Percentiles rank a stretch among this genome's conserved stretches.
Evolutionary conservation across 23 tunicate genomes (phyloP).

Genomic region (Trididemnum clinides): DNA sequence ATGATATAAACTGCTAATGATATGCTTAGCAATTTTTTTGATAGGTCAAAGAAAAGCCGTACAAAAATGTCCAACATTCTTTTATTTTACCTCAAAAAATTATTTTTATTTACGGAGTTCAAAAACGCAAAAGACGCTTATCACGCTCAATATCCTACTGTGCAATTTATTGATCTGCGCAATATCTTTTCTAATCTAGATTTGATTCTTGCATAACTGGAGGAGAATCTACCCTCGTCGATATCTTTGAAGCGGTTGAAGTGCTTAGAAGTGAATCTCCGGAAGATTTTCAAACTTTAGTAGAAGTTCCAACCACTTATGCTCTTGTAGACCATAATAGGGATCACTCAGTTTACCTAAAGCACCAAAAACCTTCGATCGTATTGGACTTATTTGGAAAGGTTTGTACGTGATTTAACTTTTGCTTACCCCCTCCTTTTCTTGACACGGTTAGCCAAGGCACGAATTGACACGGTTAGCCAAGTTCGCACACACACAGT

Average conservation of each 20-base stretch:
- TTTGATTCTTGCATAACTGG: constrained; percentile 71
- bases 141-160: not conserved
- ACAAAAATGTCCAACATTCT: too few species aligned
- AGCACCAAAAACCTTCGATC: constrained; percentile 23
- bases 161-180: not conserved
- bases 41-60: not conserved
- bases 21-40: not conserved
- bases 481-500: too few species aligned
- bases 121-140: not conserved
- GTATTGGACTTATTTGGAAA: constrained; percentile 46
- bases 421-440: not conserved
- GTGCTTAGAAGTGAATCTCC: constrained; percentile 56
- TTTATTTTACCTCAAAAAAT: too few species aligned
- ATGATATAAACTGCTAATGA: too few species aligned
- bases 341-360: not conserved
- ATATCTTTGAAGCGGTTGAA: constrained; percentile 69
- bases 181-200: not conserved
- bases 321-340: constrained; percentile 8
- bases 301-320: constrained; percentile 45
- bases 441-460: too few species aligned
- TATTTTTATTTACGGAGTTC: not conserved
- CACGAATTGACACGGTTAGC: too few species aligned
- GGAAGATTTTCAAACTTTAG: constrained; percentile 51
- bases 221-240: constrained; percentile 61
- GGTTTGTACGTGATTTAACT: not conserved